These are phyloP conservation scores for Alca torda DNA, from an alignment of 2,797 vertebrate species.

Conservation along the genomic window DNA sequence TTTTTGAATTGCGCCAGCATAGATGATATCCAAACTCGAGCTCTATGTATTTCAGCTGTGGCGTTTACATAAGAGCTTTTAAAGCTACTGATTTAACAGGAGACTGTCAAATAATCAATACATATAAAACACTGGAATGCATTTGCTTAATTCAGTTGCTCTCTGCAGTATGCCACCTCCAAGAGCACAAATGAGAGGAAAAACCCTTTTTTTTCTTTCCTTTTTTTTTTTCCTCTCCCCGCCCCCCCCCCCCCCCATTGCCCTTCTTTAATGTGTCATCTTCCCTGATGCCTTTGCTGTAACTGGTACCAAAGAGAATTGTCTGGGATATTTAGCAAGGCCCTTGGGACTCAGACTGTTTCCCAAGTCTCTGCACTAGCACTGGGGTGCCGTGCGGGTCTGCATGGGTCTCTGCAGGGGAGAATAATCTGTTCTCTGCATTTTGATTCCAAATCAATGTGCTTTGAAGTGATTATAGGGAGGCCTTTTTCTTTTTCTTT, in stretches of 20 bases:
- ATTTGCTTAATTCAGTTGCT: not conserved
- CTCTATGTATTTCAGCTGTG: not conserved
- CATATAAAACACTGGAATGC: not conserved
- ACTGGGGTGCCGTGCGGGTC: not conserved
- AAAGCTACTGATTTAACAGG: not conserved
- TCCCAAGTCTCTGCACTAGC: not conserved
- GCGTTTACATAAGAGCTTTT: not conserved
- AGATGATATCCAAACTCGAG: not conserved
- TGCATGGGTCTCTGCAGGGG: not conserved
- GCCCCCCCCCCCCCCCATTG: not conserved
- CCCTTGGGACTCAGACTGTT: not conserved
- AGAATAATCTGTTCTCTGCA: not conserved
- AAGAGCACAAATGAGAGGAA: not conserved
- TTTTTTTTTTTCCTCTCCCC: not conserved
- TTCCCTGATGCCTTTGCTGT: not conserved
- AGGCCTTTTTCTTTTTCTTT: not conserved
- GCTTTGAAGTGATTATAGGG: not conserved
- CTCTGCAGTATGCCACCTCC: not conserved
- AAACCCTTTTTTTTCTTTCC: rapidly evolving
- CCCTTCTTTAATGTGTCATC: not conserved
- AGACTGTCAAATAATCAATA: not conserved
- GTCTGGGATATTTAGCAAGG: not conserved
- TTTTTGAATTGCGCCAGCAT: not conserved
- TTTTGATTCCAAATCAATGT: constrained; percentile 20
- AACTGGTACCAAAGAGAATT: not conserved